A percentile compares a stretch with the other conserved stretches of the same genome.
Conservation (phyloP, 2,888 invertebrate genomes). For the Coleophora deauratella region DNA sequence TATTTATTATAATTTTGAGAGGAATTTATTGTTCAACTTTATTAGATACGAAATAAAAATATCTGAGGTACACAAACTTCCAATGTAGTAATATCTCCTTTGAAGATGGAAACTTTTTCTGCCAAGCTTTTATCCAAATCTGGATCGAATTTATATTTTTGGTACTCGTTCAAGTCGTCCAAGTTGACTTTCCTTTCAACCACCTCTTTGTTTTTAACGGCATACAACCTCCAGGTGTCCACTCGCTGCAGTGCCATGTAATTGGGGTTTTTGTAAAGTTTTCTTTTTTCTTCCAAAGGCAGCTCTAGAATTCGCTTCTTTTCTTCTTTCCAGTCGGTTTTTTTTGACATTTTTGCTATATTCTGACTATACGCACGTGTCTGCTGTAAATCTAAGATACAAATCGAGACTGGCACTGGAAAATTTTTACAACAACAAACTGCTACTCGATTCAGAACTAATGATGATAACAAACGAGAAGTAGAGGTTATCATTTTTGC, state of each 20-base stretch:
- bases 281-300: conserved; percentile 68
- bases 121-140: conserved; percentile 57
- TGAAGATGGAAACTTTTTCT: conserved; percentile 78
- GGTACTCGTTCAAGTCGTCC: conserved; percentile 48
- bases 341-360: conserved; percentile 47
- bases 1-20: no score
- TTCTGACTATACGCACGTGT: conserved; percentile 21
- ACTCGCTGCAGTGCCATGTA: conserved; percentile 58
- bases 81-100: conserved; percentile 88
- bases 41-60: no score
- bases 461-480: not conserved
- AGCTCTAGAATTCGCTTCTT: conserved; percentile 70
- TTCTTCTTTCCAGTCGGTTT: conserved; percentile 58
- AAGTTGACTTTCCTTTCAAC: conserved; percentile 43
- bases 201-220: conserved; percentile 41
- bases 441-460: not conserved
- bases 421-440: conserved; percentile 16
- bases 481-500: no score
- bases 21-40: no score
- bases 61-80: conserved; percentile 57
- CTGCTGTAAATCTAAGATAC: conserved; percentile 5
- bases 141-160: conserved; percentile 39
- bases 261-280: conserved; percentile 53
- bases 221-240: conserved; percentile 73
- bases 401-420: conserved; percentile 8